phyloP scores from a whole-genome alignment of 2,113 vertebrate species.

The Cervus canadensis region DNA sequence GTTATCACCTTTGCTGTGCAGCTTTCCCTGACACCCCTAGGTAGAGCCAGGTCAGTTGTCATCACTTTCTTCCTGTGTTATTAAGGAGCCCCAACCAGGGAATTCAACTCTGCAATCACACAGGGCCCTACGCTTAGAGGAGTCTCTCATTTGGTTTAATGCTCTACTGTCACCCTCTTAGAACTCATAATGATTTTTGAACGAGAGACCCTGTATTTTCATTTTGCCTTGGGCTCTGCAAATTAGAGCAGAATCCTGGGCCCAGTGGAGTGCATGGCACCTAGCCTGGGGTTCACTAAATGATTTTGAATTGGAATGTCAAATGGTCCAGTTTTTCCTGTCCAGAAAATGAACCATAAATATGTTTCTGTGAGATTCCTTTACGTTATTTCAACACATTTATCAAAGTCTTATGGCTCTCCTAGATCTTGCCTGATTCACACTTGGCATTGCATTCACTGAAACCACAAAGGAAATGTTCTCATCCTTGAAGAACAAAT shows the following conservation, averaged over 20 bases:
- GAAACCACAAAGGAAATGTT: constrained; percentile 35
- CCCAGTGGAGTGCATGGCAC: background rate
- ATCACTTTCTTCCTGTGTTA: background rate
- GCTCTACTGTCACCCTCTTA: background rate
- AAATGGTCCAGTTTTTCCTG: background rate
- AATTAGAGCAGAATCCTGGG: background rate
- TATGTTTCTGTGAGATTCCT: background rate
- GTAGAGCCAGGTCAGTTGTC: background rate
- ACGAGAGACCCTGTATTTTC: background rate
- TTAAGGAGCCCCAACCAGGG: background rate
- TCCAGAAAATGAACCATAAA: background rate
- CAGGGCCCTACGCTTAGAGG: background rate
- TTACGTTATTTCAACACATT: background rate
- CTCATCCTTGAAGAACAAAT: background rate
- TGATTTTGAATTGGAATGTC: background rate
- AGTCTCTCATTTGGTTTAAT: background rate
- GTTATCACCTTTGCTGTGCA: background rate
- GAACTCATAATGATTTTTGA: constrained; percentile 3
- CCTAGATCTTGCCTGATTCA: background rate
- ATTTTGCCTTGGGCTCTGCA: background rate
- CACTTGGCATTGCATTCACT: background rate
- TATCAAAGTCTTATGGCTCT: background rate
- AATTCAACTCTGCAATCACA: background rate
- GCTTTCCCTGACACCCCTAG: background rate
- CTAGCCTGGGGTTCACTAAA: background rate